Percentiles rank a stretch among this genome's conserved stretches.
phyloP scores from a whole-genome alignment of 2,888 invertebrate genomes.

The Stenodera caucasica region DNA sequence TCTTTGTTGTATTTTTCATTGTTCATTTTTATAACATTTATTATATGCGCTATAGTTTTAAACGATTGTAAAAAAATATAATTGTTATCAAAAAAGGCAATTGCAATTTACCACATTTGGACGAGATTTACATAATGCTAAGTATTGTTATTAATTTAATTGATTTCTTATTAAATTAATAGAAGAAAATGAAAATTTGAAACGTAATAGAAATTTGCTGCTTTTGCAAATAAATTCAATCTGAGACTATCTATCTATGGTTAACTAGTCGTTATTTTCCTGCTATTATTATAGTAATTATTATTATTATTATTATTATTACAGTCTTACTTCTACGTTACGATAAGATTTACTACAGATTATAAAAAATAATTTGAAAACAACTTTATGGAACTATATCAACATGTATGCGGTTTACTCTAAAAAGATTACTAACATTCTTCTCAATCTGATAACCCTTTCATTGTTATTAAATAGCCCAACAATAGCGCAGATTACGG shows the following conservation, averaged over 20 bases:
- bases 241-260: background rate
- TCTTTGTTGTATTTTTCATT: slow-evolving; percentile 21
- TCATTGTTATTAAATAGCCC: background rate
- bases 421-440: background rate
- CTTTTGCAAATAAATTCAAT: background rate
- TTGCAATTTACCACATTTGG: slow-evolving; percentile 6
- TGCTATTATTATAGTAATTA: background rate
- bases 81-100: slow-evolving; percentile 18
- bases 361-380: slow-evolving; percentile 48
- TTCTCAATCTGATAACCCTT: background rate
- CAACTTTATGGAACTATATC: slow-evolving; percentile 42
- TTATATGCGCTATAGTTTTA: slow-evolving; percentile 9
- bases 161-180: background rate
- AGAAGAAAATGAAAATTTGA: slow-evolving; percentile 11
- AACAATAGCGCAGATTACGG: too few species aligned
- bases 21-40: background rate
- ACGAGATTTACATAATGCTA: background rate
- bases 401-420: slow-evolving; percentile 32
- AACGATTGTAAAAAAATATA: slow-evolving; percentile 26
- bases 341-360: slow-evolving; percentile 29
- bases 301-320: slow-evolving; percentile 9
- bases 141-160: background rate
- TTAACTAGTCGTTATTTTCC: background rate
- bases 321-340: slow-evolving; percentile 27
- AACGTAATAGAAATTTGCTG: background rate